These are phyloP conservation scores for Chymomyza caudatula DNA, from an alignment of 2,888 invertebrate genomes.

Conservation along the genomic window DNA sequence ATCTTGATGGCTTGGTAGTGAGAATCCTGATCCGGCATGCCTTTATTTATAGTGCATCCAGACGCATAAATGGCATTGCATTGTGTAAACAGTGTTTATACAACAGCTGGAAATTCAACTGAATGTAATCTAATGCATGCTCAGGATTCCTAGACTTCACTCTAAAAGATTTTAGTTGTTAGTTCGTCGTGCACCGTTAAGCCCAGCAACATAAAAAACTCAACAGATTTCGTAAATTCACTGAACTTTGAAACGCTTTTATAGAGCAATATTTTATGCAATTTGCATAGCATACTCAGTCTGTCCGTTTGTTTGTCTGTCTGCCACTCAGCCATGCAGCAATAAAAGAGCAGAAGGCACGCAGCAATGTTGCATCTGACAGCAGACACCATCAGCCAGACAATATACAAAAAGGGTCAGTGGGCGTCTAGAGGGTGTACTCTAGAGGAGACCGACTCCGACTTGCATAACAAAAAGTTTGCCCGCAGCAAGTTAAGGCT, in stretches of 20 bases:
- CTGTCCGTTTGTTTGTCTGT: no score
- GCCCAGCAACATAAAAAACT: slow-evolving; percentile 15
- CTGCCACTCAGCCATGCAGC: slow-evolving; percentile 12
- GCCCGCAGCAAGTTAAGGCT: slow-evolving; percentile 22
- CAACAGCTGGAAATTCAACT: background rate
- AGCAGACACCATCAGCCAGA: slow-evolving; percentile 7
- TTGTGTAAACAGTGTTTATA: background rate
- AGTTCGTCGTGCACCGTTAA: background rate
- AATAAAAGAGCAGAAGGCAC: slow-evolving; percentile 40
- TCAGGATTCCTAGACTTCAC: background rate
- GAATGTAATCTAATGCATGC: background rate
- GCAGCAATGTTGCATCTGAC: slow-evolving; percentile 42
- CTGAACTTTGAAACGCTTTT: slow-evolving; percentile 70
- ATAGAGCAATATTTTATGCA: slow-evolving; percentile 67
- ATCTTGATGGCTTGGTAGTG: no score
- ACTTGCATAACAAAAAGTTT: background rate
- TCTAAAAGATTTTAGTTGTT: background rate
- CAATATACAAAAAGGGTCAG: background rate
- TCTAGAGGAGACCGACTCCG: no score
- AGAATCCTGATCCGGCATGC: background rate
- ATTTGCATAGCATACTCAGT: slow-evolving; percentile 45
- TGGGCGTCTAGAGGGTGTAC: background rate
- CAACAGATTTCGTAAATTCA: slow-evolving; percentile 55
- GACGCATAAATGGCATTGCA: background rate
- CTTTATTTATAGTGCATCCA: no score